Conservation (phyloP, 2,113 vertebrate species). For the Arvicanthis niloticus region DNA sequence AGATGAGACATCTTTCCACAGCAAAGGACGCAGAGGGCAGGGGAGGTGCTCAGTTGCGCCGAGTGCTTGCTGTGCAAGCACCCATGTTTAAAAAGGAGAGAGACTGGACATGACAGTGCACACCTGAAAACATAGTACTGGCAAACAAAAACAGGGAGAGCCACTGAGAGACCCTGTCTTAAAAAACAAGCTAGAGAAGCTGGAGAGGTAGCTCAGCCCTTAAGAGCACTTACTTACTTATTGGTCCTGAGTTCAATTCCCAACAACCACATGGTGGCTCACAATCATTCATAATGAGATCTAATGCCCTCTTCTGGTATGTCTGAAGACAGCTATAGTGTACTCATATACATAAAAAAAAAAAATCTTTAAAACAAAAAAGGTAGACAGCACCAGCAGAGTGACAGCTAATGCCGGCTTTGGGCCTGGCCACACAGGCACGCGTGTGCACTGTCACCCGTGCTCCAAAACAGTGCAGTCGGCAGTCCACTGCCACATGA, state of each 20-base stretch:
- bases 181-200: background rate
- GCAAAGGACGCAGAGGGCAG: background rate
- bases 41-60: background rate
- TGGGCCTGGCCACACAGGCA: background rate
- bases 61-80: background rate
- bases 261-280: too few species aligned
- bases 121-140: background rate
- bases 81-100: too few species aligned
- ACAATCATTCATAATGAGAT: too few species aligned
- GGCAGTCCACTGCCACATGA: accelerated
- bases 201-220: too few species aligned
- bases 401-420: background rate
- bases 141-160: background rate
- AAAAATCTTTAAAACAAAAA: background rate
- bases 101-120: too few species aligned
- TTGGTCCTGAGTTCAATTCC: too few species aligned
- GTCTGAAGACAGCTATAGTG: too few species aligned
- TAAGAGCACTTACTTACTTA: too few species aligned
- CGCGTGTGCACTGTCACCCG: too few species aligned
- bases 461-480: background rate
- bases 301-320: too few species aligned
- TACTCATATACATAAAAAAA: too few species aligned
- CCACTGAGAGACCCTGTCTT: background rate
- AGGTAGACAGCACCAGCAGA: background rate
- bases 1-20: background rate